These are phyloP conservation scores for Heliconius hewitsoni DNA, from an alignment of 1,140 invertebrate species.

Conservation along the genomic window DNA sequence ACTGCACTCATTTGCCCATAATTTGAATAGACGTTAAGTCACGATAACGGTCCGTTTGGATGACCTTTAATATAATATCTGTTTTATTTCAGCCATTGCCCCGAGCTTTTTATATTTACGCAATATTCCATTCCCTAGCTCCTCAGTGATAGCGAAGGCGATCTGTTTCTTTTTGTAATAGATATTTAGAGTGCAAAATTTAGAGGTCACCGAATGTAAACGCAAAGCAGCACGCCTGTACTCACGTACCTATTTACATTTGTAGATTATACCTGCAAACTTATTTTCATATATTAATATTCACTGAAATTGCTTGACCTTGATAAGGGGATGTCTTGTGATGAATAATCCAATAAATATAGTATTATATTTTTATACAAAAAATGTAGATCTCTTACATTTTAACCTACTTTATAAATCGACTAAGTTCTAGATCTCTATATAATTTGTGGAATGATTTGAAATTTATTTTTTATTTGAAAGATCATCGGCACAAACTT, in stretches of 20 bases:
- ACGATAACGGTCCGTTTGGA: slow-evolving; percentile 45
- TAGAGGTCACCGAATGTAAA: slow-evolving; percentile 30
- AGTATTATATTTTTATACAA: no score
- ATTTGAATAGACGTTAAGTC: slow-evolving; percentile 37
- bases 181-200: slow-evolving; percentile 28
- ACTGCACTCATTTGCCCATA: slow-evolving; percentile 25
- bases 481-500: no score
- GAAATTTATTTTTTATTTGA: no score
- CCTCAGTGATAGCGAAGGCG: slow-evolving; percentile 27
- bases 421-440: no score
- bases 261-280: neutral
- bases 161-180: slow-evolving; percentile 27
- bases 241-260: neutral
- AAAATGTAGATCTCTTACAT: no score
- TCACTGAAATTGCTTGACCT: slow-evolving; percentile 18
- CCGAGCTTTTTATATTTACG: slow-evolving; percentile 45
- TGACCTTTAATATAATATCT: slow-evolving; percentile 46
- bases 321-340: slow-evolving; percentile 6
- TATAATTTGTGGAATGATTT: no score
- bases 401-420: no score
- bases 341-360: no score
- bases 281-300: slow-evolving; percentile 10
- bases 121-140: slow-evolving; percentile 37
- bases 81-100: slow-evolving; percentile 42
- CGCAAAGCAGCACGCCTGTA: neutral